Base-by-base conservation (phyloP, 2,888 invertebrate species). In the Drosophila buzzatii region DNA sequence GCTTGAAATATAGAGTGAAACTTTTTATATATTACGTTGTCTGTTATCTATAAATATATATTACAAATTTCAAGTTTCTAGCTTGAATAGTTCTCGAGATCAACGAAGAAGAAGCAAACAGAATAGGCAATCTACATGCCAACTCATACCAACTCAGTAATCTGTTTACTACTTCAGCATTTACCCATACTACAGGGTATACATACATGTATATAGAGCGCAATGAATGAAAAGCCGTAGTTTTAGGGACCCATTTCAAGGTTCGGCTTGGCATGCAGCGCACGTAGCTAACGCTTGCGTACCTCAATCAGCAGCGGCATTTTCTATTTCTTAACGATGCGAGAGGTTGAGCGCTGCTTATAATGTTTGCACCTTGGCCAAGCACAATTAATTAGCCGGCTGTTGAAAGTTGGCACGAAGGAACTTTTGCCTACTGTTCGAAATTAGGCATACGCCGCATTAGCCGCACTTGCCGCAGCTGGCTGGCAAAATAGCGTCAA, bases 341-440 rank as follows among this genome's bases (percentile, higher is more conserved):
- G 51, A n/a, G 44, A 37, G 71, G 63, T 56, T 27, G 27, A 63
- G 52, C 61, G 64, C 70, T 65, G 61, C 66, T 61, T 66, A 57
- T 60, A 59, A 73, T 65, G 69, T 77, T 79, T 61, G 67, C 76
- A 82, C 82, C 81, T 81, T 78, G 70, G 62, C 74, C 68, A 75
- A 72, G 72, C 72, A 68, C 76, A 85, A 85, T 85, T 85, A 85
- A 85, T 85, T 87, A 85, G 82, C 80, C 69, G 60, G 23, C 52
- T 68, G 41, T 70, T 69, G 68, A 79, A 81, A 51, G 18, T 51
- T 51, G 51, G 2, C 51, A 35, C 51, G 31, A 33, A 31, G 79
- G 67, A 78, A 61, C 63, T 83, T 72, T 70, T 59, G 70, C 75
- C 63, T 81, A 71, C 76, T 63, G 78, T 33, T 37, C 70, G 51